Conservation (phyloP, 2,113 vertebrate species). For the Psammodynastes pulverulentus region DNA sequence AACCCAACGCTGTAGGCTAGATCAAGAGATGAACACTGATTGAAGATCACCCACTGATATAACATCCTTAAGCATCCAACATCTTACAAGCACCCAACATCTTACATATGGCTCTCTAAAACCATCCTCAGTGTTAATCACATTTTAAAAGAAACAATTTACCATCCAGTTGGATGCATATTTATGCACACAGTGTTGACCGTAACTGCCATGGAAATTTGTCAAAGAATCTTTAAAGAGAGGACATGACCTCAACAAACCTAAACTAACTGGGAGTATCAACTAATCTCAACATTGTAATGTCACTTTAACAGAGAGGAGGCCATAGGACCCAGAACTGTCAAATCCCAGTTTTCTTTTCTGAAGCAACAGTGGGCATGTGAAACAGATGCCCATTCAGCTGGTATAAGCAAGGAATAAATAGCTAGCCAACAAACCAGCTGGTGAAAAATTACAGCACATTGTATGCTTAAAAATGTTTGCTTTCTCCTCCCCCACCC, state of each 20-base stretch:
- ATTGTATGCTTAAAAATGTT: neutral
- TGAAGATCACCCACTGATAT: neutral
- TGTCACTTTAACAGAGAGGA: neutral
- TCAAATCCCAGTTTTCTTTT: neutral
- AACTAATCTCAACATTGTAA: neutral
- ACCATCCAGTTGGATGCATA: neutral
- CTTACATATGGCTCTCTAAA: neutral
- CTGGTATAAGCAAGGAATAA: neutral
- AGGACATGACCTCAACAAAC: neutral
- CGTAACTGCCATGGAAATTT: neutral
- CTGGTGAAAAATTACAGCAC: neutral
- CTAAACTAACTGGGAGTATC: neutral
- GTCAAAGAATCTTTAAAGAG: neutral
- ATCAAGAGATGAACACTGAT: neutral
- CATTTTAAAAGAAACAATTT: neutral
- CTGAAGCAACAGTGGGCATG: neutral
- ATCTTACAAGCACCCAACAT: neutral
- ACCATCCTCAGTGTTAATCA: neutral
- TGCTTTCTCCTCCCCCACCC: neutral
- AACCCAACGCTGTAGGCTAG: neutral
- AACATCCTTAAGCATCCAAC: neutral
- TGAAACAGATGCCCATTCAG: constrained; percentile 12
- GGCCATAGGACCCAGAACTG: neutral
- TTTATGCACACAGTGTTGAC: neutral
- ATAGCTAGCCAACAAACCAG: neutral